Evolutionary conservation across 2,113 vertebrate species (phyloP), one percentile per base, ranked within the genome.

Genomic region (Axis porcinus): DNA sequence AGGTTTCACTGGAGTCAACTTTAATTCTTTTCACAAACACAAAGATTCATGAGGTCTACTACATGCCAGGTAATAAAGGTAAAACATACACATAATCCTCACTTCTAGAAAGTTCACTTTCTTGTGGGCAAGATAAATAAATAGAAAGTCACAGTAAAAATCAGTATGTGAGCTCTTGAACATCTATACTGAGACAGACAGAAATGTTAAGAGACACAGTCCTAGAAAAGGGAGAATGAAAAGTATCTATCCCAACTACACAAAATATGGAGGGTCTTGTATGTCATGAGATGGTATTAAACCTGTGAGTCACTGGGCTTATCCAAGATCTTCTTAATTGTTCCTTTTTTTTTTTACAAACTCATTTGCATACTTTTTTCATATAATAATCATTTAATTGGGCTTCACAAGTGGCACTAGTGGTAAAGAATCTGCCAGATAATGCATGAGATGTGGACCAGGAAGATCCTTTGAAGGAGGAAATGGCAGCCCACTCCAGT

Each of bases 81-180:
- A 57, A 82, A 87, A 50, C 23, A 50, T 3, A 30, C 28, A 67
- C 12, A 30, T 11, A 36, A 52, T 54, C 40, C n/a, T 89, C 40
- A 30, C 87, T 52, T 84, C 40, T 45, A 33, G 78, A 50, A 91
- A 50, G 78, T 47, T 86, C 52, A 47, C 21, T 40, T 15, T 60
- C 83, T 79, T 19, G 7, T 30, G 74, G 67, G 57, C 67, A 95
- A 92, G 83, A 64, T 11, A 83, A 33, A 58, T 36, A 78, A 89
- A 62, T 13, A 82, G 50, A 89, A 97, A 96, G 83, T 76, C 25
- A 78, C 30, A 19, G 8, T 33, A 76, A 91, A 89, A 87, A 30
- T 28, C 27, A 23, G 8, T 43, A 17, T 12, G 14, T 79, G 78
- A 84, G n/a, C 28, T 57, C 21, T 67, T 78, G 45, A 70, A 40